Percentiles rank a stretch among this genome's conserved stretches.
phyloP scores from a whole-genome alignment of 2,888 invertebrate species.

The Oscheius sp. region DNA sequence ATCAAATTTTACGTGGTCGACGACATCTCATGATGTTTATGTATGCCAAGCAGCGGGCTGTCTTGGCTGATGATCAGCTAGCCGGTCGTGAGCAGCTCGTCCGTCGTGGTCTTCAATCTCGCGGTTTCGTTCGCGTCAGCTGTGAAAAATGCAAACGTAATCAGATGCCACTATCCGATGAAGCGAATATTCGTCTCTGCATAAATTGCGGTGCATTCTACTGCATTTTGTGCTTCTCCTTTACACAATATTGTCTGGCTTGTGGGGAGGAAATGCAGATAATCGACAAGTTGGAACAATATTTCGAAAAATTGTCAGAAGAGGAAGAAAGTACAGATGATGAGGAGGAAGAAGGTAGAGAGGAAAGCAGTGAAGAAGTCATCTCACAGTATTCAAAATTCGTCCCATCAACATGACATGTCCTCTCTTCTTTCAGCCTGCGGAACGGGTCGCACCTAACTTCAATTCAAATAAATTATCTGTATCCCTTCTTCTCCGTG shows the following conservation, averaged over 20 bases:
- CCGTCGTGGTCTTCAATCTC: constrained; percentile 40
- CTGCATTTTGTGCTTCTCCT: constrained; percentile 58
- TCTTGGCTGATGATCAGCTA: constrained; percentile 28
- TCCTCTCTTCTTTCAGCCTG: too few species aligned
- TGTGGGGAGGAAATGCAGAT: constrained; percentile 47
- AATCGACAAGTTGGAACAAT: constrained; percentile 40
- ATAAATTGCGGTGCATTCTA: constrained; percentile 55
- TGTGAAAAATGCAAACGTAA: constrained; percentile 52
- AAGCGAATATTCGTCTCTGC: constrained; percentile 59
- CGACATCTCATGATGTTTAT: constrained; percentile 36
- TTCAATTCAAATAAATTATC: too few species aligned
- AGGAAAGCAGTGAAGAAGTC: not conserved
- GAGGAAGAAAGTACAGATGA: constrained; percentile 27
- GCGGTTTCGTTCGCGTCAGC: constrained; percentile 41
- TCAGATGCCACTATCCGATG: constrained; percentile 51
- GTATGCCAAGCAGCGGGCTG: constrained; percentile 12
- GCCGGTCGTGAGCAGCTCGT: constrained; percentile 44
- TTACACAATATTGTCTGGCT: constrained; percentile 35
- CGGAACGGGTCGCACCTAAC: too few species aligned
- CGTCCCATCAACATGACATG: too few species aligned
- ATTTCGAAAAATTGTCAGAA: constrained; percentile 35
- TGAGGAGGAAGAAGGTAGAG: constrained; percentile 2
- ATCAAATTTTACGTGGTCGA: constrained; percentile 46
- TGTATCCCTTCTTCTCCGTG: too few species aligned
- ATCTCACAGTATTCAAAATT: too few species aligned